Conservation (phyloP, 2,888 invertebrate genomes). For the Frankliniella intonsa region DNA sequence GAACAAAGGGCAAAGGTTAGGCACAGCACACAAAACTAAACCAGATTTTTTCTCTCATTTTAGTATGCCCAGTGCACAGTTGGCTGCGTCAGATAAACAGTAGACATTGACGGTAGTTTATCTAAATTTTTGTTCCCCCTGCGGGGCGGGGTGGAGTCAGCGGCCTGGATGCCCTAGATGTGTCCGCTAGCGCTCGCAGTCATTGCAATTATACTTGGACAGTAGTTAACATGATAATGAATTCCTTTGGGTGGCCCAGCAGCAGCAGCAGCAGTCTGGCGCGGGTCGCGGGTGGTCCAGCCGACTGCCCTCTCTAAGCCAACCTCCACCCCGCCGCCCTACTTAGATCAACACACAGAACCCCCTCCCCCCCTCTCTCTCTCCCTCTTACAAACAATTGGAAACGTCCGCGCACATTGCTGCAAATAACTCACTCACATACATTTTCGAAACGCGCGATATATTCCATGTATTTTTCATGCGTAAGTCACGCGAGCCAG, state of each 20-base stretch:
- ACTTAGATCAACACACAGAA: not conserved
- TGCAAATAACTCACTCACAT: too few relatives aligned
- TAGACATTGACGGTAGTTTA: not conserved
- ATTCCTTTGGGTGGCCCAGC: not conserved
- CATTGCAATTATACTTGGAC: not conserved
- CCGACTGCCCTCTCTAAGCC: not conserved
- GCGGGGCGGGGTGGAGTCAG: too few relatives aligned
- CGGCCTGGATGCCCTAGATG: not conserved
- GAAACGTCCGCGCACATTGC: too few relatives aligned
- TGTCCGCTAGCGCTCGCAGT: not conserved
- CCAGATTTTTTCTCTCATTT: too few relatives aligned
- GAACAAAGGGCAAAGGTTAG: not conserved
- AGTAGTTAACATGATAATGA: not conserved
- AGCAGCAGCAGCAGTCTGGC: not conserved
- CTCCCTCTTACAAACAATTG: too few relatives aligned
- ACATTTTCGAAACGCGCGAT: too few relatives aligned
- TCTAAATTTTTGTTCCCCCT: not conserved
- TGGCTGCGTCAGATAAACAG: not conserved
- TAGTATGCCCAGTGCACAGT: too few relatives aligned
- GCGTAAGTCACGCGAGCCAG: too few relatives aligned
- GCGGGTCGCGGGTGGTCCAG: not conserved
- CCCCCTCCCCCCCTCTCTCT: not conserved
- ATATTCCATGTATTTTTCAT: too few relatives aligned
- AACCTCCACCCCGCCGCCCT: not conserved
- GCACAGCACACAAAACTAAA: not conserved